phyloP scores from a whole-genome alignment of 2,888 invertebrate genomes.

The Apamea sordens region DNA sequence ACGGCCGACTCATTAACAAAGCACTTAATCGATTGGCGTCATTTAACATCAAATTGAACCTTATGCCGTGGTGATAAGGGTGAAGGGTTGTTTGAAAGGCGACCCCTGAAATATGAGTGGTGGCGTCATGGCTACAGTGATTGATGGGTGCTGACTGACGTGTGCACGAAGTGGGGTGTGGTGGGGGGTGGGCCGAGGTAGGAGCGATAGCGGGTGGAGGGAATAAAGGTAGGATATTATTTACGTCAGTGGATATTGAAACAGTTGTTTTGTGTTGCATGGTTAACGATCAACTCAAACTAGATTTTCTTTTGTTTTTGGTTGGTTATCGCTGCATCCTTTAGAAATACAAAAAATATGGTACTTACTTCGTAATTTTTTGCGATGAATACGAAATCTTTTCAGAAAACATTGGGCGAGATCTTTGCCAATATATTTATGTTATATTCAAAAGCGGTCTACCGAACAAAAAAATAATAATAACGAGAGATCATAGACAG shows the following conservation, averaged over 20 bases:
- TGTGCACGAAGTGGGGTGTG: slow-evolving; percentile 85
- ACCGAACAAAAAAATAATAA: background rate
- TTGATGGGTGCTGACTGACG: slow-evolving; percentile 88
- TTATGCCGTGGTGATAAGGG: slow-evolving; percentile 71
- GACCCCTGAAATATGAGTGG: slow-evolving; percentile 87
- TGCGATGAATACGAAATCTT: background rate
- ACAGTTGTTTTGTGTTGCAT: background rate
- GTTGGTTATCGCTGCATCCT: background rate
- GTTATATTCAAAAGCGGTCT: background rate
- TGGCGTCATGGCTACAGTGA: slow-evolving; percentile 87
- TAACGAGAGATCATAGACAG: background rate
- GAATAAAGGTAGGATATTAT: background rate
- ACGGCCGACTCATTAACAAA: slow-evolving; percentile 74
- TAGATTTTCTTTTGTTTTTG: background rate
- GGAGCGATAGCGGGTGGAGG: slow-evolving; percentile 51
- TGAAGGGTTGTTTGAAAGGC: slow-evolving; percentile 64
- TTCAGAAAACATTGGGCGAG: background rate
- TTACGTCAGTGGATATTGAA: background rate
- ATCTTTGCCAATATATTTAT: background rate
- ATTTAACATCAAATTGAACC: slow-evolving; percentile 71
- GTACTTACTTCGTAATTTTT: background rate
- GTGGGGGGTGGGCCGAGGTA: slow-evolving; percentile 63
- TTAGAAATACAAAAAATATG: background rate
- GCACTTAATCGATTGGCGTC: slow-evolving; percentile 86
- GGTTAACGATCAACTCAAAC: background rate